These are phyloP conservation scores for Mastomys natalensis DNA, from an alignment of 2,113 vertebrate genomes.

Conservation along the genomic window DNA sequence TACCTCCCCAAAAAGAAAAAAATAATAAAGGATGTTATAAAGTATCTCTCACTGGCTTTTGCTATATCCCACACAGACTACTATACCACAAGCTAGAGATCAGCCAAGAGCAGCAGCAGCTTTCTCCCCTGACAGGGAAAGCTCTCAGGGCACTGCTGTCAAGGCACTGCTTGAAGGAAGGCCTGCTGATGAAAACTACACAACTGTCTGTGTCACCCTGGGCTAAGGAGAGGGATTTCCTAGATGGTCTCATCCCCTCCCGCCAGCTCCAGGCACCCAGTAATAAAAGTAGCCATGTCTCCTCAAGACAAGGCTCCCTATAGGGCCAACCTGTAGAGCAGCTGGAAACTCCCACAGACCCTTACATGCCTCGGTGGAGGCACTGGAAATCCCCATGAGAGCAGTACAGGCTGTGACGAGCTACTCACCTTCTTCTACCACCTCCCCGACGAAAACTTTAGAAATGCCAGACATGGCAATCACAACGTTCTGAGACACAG, in stretches of 20 bases:
- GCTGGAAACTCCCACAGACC: neutral
- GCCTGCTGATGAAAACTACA: neutral
- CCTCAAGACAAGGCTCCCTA: neutral
- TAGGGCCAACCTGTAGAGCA: neutral
- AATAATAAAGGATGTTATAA: neutral
- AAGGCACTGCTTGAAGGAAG: neutral
- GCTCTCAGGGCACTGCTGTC: neutral
- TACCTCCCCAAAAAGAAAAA: neutral
- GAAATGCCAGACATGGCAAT: slow-evolving; percentile 98
- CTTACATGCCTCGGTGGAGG: neutral
- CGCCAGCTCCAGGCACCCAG: neutral
- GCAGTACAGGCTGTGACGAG: accelerated
- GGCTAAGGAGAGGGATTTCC: neutral
- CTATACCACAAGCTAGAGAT: neutral
- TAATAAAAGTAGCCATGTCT: slow-evolving; percentile 24
- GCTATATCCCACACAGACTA: neutral
- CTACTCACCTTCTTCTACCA: slow-evolving; percentile 96
- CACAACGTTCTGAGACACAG: slow-evolving; percentile 94
- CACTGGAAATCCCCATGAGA: neutral
- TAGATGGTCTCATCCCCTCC: neutral
- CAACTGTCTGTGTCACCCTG: neutral
- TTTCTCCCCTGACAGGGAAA: neutral
- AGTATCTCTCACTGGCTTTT: neutral
- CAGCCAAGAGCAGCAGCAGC: neutral
- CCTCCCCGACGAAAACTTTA: slow-evolving; percentile 95